phyloP scores from a whole-genome alignment of 2,888 invertebrate genomes.

The Platycheirus albimanus region DNA sequence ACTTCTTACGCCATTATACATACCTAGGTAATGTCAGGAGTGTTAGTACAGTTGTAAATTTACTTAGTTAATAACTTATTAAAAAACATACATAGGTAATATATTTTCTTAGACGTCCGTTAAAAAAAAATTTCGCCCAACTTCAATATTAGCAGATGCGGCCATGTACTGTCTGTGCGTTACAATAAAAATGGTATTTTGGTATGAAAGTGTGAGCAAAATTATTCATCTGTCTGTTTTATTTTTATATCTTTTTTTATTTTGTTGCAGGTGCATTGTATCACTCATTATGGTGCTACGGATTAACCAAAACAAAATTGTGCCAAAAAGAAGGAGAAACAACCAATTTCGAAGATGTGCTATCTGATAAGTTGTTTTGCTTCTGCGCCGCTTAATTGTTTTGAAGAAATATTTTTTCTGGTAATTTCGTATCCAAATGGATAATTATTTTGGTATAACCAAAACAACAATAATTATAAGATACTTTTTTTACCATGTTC shows the following conservation, averaged over 20 bases:
- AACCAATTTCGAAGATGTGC: background rate
- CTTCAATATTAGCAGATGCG: background rate
- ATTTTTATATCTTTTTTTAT: background rate
- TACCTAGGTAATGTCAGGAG: too few species aligned
- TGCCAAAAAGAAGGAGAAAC: slow-evolving; percentile 7
- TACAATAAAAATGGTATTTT: slow-evolving; percentile 10
- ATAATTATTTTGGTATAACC: too few species aligned
- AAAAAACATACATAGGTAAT: too few species aligned
- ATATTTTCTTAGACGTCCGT: too few species aligned
- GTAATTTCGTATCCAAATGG: too few species aligned
- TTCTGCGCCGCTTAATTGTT: background rate
- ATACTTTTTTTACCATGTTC: too few species aligned
- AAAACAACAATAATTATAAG: too few species aligned
- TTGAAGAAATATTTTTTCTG: background rate
- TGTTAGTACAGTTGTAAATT: too few species aligned
- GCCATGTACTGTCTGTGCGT: background rate
- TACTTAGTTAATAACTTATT: too few species aligned
- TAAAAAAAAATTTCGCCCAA: background rate
- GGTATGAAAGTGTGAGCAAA: slow-evolving; percentile 10
- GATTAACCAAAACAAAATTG: slow-evolving; percentile 20
- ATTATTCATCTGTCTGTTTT: too few species aligned
- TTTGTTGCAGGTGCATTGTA: slow-evolving; percentile 10
- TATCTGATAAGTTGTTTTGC: background rate
- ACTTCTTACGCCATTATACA: too few species aligned
- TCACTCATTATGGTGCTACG: background rate